These are phyloP conservation scores for Ichneumoninae sp. DNA, from an alignment of 2,888 invertebrate species.

Conservation along the genomic window DNA sequence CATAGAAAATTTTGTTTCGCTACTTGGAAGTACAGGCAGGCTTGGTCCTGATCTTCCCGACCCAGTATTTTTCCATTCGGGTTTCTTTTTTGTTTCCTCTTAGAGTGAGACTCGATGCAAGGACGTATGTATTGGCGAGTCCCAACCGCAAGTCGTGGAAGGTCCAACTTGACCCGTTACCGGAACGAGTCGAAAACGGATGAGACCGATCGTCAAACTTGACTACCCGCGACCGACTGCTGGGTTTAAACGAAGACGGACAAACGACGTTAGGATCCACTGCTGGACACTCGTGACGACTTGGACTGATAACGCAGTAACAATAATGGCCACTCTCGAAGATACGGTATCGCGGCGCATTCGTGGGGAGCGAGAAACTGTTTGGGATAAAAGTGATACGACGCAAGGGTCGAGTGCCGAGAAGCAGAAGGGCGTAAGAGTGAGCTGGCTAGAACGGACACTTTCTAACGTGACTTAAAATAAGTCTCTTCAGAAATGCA, in stretches of 20 bases:
- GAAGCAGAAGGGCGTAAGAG: neutral
- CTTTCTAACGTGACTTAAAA: too few relatives aligned
- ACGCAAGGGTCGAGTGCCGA: neutral
- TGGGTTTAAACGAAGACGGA: constrained; percentile 43
- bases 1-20: too few relatives aligned
- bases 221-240: constrained; percentile 36
- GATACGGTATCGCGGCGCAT: constrained; percentile 50
- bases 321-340: constrained; percentile 58
- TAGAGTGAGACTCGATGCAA: neutral
- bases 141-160: neutral
- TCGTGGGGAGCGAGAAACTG: neutral
- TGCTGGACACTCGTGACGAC: constrained; percentile 36
- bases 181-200: constrained; percentile 1
- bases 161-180: neutral
- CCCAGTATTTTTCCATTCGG: neutral
- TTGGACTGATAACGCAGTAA: constrained; percentile 55
- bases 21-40: too few relatives aligned
- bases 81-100: constrained; percentile 2
- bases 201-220: constrained; percentile 6
- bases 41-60: too few relatives aligned
- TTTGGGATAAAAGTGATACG: neutral
- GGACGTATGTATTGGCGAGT: neutral
- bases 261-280: constrained; percentile 25
- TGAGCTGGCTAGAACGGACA: too few relatives aligned
- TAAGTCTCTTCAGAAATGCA: too few relatives aligned